A percentile compares a stretch with the other conserved stretches of the same genome.
Conservation (phyloP, 2,797 vertebrate genomes). For the Anisognathus igniventris region DNA sequence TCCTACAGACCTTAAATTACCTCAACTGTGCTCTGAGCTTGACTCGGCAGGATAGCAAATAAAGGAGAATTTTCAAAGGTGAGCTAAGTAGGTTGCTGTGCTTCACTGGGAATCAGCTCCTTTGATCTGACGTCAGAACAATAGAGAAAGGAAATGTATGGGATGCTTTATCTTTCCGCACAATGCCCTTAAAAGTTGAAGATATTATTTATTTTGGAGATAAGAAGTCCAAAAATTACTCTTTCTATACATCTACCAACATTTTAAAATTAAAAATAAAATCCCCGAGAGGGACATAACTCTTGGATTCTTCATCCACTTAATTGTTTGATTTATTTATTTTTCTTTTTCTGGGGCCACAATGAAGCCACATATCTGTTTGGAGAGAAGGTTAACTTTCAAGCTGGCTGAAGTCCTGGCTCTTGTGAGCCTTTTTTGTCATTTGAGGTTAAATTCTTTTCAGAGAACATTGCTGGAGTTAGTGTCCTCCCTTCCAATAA, state of each 20-base stretch:
- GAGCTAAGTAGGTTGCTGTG: not conserved
- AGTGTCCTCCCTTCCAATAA: conserved; percentile 52
- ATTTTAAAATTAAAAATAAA: conserved; percentile 27
- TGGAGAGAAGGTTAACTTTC: conserved; percentile 37
- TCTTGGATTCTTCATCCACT: not conserved
- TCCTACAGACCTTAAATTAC: conserved; percentile 54
- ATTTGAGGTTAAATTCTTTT: conserved; percentile 66
- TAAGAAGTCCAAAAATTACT: not conserved
- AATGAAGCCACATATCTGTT: not conserved
- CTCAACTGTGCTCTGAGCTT: conserved; percentile 24
- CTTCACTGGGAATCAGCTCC: conserved; percentile 36
- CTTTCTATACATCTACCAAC: not conserved
- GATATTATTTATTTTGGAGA: conserved; percentile 2
- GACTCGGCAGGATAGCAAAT: conserved; percentile 37
- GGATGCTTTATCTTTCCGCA: conserved; percentile 21
- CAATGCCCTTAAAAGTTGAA: conserved; percentile 34
- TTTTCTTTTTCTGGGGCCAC: not conserved
- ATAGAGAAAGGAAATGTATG: conserved; percentile 42
- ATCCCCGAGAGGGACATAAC: not conserved
- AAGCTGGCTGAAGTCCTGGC: not conserved
- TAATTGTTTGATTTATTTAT: not conserved
- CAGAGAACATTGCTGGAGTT: conserved; percentile 49
- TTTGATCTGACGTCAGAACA: conserved; percentile 58
- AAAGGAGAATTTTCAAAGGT: conserved; percentile 58
- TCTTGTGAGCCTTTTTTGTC: conserved; percentile 48